Evolutionary conservation across 2,888 invertebrate genomes (phyloP).

Genomic region (Caenorhabditis macrosperma): DNA sequence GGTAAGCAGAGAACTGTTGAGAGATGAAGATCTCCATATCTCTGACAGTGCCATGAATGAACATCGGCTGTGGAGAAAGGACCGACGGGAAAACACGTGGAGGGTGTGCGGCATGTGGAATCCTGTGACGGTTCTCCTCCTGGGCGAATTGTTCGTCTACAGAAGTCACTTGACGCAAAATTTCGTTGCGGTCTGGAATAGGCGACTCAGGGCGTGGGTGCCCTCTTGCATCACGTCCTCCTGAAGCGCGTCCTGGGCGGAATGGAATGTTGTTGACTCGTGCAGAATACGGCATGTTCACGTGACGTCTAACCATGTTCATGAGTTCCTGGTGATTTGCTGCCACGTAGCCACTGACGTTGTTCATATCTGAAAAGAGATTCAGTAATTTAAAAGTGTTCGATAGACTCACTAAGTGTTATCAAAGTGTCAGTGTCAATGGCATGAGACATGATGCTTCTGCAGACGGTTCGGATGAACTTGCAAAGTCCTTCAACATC

Average conservation of each 20-base stretch:
- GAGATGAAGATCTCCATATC: background rate
- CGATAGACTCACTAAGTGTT: conserved; percentile 35
- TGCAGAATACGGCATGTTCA: background rate
- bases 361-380: conserved; percentile 30
- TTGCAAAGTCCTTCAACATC: conserved; percentile 1
- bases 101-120: no score
- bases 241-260: background rate
- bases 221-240: background rate
- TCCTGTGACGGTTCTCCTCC: no score
- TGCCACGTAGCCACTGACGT: conserved; percentile 15
- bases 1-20: background rate
- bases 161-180: background rate
- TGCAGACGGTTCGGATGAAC: conserved; percentile 15
- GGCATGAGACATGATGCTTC: conserved; percentile 32
- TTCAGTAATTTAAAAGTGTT: background rate
- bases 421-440: conserved; percentile 34
- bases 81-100: no score
- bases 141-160: no score
- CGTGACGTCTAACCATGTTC: background rate
- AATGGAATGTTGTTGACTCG: background rate
- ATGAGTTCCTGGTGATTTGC: conserved; percentile 11
- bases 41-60: background rate
- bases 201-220: background rate
- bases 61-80: no score
- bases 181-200: background rate